phyloP scores from a whole-genome alignment of 2,888 invertebrate species.

The Drosophila cognata region DNA sequence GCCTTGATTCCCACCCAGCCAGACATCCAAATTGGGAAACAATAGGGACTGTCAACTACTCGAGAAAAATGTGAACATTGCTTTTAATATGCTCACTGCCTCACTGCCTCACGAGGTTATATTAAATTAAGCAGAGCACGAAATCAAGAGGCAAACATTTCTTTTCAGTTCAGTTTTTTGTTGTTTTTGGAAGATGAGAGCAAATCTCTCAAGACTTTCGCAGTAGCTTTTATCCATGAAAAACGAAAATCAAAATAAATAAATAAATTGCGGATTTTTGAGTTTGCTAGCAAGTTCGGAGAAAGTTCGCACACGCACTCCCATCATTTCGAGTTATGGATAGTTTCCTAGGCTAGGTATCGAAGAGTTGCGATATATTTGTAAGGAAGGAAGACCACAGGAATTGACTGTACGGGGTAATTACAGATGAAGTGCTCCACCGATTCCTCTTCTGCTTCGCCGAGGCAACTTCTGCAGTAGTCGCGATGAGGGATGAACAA shows the following conservation, averaged over 20 bases:
- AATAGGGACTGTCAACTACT: neutral
- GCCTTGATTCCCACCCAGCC: neutral
- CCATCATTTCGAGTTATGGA: neutral
- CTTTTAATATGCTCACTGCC: neutral
- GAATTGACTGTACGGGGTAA: neutral
- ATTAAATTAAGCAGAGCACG: neutral
- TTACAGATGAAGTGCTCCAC: neutral
- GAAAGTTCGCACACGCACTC: fast-evolving
- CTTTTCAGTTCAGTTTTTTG: neutral
- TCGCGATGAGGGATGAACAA: neutral
- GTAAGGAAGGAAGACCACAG: neutral
- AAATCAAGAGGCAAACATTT: neutral
- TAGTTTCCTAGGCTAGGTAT: neutral
- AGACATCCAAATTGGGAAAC: neutral
- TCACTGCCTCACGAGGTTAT: neutral
- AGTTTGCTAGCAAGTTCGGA: neutral
- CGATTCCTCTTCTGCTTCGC: neutral
- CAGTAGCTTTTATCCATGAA: too few species aligned
- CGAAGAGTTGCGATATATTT: neutral
- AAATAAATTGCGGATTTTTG: fast-evolving
- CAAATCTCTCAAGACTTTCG: neutral
- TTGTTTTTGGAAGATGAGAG: neutral
- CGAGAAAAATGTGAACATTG: constrained; percentile 2
- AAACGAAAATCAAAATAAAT: neutral
- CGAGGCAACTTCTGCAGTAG: neutral